Evolutionary conservation across 2,888 invertebrate genomes (phyloP), one percentile per base, ranked within the genome.

Genomic region (Tetranychus piercei): DNA sequence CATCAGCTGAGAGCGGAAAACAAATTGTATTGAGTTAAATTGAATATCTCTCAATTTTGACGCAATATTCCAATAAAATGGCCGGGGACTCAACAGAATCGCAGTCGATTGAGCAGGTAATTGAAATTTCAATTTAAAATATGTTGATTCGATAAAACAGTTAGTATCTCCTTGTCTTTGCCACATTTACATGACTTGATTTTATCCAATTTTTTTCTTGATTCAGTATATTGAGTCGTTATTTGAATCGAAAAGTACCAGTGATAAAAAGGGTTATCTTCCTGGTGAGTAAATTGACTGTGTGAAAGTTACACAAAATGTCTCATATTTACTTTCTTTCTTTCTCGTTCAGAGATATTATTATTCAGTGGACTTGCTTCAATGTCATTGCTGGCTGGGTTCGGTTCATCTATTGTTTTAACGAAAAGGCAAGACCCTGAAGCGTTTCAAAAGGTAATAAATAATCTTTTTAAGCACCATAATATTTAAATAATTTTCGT

Each of bases 341-440:
- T 22, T 69, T 20, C 1, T 69, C 34, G 1, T 11, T 4, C 20
- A 69, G 69, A 69, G 22, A 23, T 23, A 7, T 23, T 69, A 6
- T 69, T 69, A 20, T 69, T 69, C 11, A 23, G 69, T 11, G 69
- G 69, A 23, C 20, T 69, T 4, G 69, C 69, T 11, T 9, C 22
- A 11, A 23, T 69, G 20, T 69, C 69, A 11, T 23, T 69, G 11
- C 20, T 69, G 20, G 22, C 34, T 69, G 69, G 69, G 11, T 69
- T 69, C 34, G 22, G 69, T 23, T 69, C 69, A 20, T 69, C 69
- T 6, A 11, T 69, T 23, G 69, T 23, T 6, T 22, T 69, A 6
- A 23, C 69, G 20, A 69, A 69, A 22, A 69, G 34, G 8, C 18
- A 69, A 22, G 69, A 69, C 23, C 69, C 69, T 20, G 69, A 69